These are phyloP conservation scores for Prinia subflava DNA, from an alignment of 2,113 vertebrate species.

Conservation along the genomic window DNA sequence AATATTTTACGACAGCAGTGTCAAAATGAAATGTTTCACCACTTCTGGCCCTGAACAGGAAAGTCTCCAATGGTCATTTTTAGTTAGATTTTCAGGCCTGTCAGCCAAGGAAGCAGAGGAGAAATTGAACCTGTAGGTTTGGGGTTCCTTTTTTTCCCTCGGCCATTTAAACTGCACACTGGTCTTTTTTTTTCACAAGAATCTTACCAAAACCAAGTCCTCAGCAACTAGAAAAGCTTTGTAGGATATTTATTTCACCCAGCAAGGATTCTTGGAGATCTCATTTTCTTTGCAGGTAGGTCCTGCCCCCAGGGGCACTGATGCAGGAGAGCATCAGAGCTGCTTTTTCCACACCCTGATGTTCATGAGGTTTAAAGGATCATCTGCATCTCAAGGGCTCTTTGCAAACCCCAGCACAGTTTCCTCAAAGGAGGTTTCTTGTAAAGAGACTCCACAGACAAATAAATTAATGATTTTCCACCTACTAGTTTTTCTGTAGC, in stretches of 20 bases:
- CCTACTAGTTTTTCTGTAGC: not conserved
- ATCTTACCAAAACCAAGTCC: not conserved
- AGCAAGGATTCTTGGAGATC: not conserved
- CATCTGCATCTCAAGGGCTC: not conserved
- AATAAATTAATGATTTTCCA: not conserved
- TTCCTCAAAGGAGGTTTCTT: not conserved
- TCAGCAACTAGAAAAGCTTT: not conserved
- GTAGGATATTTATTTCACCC: not conserved
- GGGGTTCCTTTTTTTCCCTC: not conserved
- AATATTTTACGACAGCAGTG: conserved; percentile 7
- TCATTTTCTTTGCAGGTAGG: not conserved
- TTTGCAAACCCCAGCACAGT: not conserved
- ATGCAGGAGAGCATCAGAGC: not conserved
- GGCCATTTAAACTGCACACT: not conserved
- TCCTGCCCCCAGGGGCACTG: not conserved
- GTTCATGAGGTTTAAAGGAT: not conserved
- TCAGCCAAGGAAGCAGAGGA: not conserved
- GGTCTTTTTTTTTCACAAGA: not conserved
- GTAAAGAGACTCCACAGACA: not conserved
- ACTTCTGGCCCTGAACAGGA: not conserved
- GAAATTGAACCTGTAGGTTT: not conserved
- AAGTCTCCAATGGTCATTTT: conserved; percentile 12
- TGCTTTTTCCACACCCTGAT: not conserved
- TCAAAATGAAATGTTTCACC: not conserved
- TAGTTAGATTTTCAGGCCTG: not conserved